Evolutionary conservation across 2,113 vertebrate species (phyloP), one percentile per base, ranked within the genome.

Genomic region (Chlamydotis undulata): DNA sequence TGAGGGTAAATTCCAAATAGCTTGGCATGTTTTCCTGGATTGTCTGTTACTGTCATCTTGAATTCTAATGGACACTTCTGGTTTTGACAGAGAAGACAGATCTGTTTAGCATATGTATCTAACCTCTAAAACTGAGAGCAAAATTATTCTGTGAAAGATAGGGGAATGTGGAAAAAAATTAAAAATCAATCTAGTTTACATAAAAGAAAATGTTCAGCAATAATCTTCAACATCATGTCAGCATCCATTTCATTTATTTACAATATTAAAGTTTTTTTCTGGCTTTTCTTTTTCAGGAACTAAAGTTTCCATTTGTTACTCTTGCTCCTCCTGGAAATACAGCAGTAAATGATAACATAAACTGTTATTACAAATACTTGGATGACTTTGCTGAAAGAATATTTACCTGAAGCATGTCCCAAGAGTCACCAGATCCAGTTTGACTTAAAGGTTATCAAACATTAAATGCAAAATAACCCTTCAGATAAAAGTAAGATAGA

Each of bases 1-100:
- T 3, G n/a, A 95, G 91, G 21, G 76, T 79, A 83, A 94, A 90
- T 61, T 91, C 84, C 93, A 94, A 81, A 84, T 7, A 43, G 35
- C 35, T 89, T 4, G 6, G 78, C 24, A 24, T 49, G 81, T 94
- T 88, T 88, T 95, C 75, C 74, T 91, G 83, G 68, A 89, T 53
- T 28, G 29, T 70, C 52, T 91, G 52, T 94, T 94, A 93, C 1
- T 0, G 10, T 33, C 3, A 75, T 68, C 60, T 68, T 89, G 43
- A 50, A 26, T 74, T 86, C 52, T 74, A 67, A 59, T 25, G 3
- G 75, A 53, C 52, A 63, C 17, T 77, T 74, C 47, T 47, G 49
- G 33, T 22, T 94, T 94, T 68, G 16, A 71, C 39, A 67, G 35
- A 75, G 35, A 87, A 57, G 41, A 64, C 29, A 74, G 52, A 78